Base-by-base conservation (phyloP, 1,140 invertebrate species). In the Scaptomyza montana region DNA sequence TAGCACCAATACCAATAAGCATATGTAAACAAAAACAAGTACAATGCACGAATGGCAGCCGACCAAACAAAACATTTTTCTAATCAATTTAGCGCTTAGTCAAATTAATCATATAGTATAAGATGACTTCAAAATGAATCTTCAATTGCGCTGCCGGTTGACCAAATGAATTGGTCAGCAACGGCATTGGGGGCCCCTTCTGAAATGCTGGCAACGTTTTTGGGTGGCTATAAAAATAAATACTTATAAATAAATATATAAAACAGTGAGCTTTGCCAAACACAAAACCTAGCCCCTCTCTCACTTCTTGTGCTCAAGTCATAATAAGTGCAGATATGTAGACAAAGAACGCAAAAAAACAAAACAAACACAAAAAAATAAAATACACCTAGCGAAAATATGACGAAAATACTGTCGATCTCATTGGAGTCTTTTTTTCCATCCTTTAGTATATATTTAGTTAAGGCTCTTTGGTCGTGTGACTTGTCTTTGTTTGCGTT, bases 201-300 rank as follows among this genome's bases (percentile, higher is more conserved):
- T 69, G n/a, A 86, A 81, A 67, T 64, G 71, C 61, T 82, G 82
- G 66, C 82, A 86, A 54, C 61, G 61, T 64, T 78, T 82, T 89
- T 74, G 71, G 12, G 12, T 57, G 62, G 46, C 51, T 69, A 74
- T 80, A 77, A 65, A 65, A 74, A 74, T 76, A 71, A 63, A 62
- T 72, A 68, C 73, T 69, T 73, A 84, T 79, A 66, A 63, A 69
- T 70, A 66, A 56, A 55, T 76, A 68, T 77, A 67, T 69, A 62
- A 70, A 51, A 46, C 54, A 61, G 61, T 54, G 63, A 60, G 43
- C 56, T 56, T 21, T 73, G 70, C 70, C 70, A 68, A 73, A 73
- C 47, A 55, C 13, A 21, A 62, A n/a, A 33, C 49, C 36, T 21
- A 2, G 9, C 10, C 49, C 50, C 43, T 10, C 65, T 43, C 12